phyloP scores from a whole-genome alignment of 2,113 vertebrate genomes.

The Porphyrio hochstetteri region DNA sequence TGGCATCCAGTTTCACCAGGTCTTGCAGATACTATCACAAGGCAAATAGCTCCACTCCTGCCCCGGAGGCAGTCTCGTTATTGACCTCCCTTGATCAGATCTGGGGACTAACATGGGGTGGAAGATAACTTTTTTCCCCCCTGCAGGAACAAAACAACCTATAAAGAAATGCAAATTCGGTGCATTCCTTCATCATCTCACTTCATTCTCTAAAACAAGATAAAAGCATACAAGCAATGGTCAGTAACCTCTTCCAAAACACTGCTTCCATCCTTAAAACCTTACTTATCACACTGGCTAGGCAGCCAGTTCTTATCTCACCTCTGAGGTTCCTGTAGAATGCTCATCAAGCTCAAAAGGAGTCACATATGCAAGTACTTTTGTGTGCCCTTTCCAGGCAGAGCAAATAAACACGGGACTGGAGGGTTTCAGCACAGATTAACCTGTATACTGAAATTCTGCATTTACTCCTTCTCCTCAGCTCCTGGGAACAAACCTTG shows the following conservation, averaged over 20 bases:
- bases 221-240: neutral
- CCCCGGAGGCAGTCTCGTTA: constrained; percentile 27
- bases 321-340: neutral
- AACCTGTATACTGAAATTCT: neutral
- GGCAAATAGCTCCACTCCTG: constrained; percentile 41
- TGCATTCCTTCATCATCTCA: constrained; percentile 26
- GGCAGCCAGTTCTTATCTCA: neutral
- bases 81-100: constrained; percentile 48
- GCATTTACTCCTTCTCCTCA: neutral
- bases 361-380: neutral
- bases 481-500: neutral
- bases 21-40: constrained; percentile 39
- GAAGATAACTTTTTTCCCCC: neutral
- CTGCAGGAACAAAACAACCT: neutral
- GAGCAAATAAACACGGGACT: constrained; percentile 19
- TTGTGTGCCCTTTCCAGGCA: constrained; percentile 13
- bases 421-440: neutral
- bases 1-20: constrained; percentile 35
- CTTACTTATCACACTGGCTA: neutral
- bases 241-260: neutral
- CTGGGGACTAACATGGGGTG: neutral
- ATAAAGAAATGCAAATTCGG: constrained; percentile 52
- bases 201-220: neutral
- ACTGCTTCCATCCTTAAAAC: neutral
- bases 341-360: neutral